Conservation (phyloP, 2,888 invertebrate species). For the Himalopsyche kuldschensis region DNA sequence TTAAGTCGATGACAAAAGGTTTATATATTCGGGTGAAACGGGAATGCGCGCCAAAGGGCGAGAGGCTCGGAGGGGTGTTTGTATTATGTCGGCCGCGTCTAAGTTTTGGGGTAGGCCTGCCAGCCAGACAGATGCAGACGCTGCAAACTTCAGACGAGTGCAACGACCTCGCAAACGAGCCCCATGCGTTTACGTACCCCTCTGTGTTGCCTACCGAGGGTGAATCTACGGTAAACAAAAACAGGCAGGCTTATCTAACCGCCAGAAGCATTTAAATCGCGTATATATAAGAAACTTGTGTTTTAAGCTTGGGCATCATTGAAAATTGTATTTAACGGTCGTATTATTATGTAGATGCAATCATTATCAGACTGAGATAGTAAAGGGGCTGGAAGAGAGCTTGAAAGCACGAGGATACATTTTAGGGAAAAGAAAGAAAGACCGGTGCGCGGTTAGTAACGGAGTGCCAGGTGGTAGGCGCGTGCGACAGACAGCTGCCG, state of each 20-base stretch:
- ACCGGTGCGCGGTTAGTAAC: not conserved
- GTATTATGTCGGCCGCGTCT: not conserved
- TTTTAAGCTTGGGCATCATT: too few relatives aligned
- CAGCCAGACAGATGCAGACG: conserved; percentile 26
- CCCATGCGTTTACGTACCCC: not conserved
- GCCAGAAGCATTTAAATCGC: too few relatives aligned
- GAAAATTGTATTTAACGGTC: too few relatives aligned
- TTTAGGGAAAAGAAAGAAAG: not conserved
- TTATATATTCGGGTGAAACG: not conserved
- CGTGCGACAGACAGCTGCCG: conserved; percentile 13
- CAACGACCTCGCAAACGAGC: conserved; percentile 23
- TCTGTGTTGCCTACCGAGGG: not conserved
- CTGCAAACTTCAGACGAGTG: not conserved
- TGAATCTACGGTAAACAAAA: not conserved
- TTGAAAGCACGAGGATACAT: not conserved
- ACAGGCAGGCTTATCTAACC: too few relatives aligned
- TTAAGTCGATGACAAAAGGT: conserved; percentile 8
- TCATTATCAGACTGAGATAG: not conserved
- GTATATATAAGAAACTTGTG: too few relatives aligned
- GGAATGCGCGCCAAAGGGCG: not conserved
- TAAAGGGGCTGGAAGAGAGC: not conserved
- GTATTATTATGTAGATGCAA: not conserved
- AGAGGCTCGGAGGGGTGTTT: not conserved
- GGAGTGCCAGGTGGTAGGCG: conserved; percentile 26
- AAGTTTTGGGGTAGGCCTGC: not conserved